Percentiles rank a stretch among this genome's conserved stretches.
Evolutionary conservation across 2,888 invertebrate genomes (phyloP).

Genomic region (Leptopilina myrica): DNA sequence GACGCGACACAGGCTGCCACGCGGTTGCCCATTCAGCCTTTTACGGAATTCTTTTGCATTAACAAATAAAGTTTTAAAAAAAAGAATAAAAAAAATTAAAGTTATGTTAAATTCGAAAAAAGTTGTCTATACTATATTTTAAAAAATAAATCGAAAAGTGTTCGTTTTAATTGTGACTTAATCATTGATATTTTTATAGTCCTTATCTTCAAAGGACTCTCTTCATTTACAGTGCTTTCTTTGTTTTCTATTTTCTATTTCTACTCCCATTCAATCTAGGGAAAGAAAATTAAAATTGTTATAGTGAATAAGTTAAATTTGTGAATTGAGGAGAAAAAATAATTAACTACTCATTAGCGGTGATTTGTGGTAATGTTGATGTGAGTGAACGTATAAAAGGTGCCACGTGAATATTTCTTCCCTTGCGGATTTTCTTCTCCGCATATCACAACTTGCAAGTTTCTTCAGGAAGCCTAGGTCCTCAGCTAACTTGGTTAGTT

Average conservation of each 20-base stretch:
- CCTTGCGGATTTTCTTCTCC: neutral
- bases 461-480: neutral
- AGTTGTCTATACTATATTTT: neutral
- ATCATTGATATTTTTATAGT: constrained; percentile 42
- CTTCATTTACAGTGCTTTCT: constrained; percentile 30
- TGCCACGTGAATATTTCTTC: constrained; percentile 37
- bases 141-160: neutral
- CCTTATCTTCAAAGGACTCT: constrained; percentile 43
- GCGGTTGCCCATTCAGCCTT: constrained; percentile 64
- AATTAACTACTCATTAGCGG: neutral
- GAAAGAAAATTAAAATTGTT: neutral
- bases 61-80: neutral
- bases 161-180: neutral
- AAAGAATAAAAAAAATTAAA: neutral
- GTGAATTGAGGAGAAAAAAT: neutral
- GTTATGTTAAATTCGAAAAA: neutral
- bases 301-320: neutral
- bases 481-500: neutral
- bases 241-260: constrained; percentile 8
- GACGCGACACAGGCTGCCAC: constrained; percentile 72
- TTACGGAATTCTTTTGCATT: neutral
- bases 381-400: constrained; percentile 19
- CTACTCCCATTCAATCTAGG: neutral
- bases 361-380: neutral
- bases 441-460: neutral